Evolutionary conservation across 2,797 vertebrate species (phyloP).

Genomic region (Tympanoctomys barrerae): DNA sequence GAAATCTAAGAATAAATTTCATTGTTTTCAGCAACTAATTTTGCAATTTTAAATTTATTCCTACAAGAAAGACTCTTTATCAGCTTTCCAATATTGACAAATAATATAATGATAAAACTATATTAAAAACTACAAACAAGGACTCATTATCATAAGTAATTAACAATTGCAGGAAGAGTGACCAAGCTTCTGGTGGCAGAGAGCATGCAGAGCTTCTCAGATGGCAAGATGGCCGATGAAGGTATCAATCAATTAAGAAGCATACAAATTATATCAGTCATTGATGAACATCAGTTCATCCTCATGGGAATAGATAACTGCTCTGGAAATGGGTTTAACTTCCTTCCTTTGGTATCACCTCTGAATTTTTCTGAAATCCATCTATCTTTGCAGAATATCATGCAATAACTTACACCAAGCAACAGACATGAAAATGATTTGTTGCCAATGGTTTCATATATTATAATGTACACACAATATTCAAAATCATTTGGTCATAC

Average conservation of each 20-base stretch:
- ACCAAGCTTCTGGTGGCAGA: background rate
- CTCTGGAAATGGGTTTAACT: background rate
- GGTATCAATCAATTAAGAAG: background rate
- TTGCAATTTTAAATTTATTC: background rate
- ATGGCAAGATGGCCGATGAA: background rate
- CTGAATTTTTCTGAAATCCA: background rate
- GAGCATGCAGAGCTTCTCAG: background rate
- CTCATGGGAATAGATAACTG: background rate
- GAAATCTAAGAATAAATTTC: background rate
- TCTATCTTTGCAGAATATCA: background rate
- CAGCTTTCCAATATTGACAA: background rate
- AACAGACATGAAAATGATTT: background rate
- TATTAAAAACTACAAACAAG: background rate
- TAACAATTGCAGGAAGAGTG: background rate
- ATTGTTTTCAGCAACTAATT: background rate
- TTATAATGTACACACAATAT: background rate
- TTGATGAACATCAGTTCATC: background rate
- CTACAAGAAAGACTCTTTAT: background rate
- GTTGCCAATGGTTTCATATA: background rate
- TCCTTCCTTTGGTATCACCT: background rate
- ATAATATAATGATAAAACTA: background rate
- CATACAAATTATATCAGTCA: background rate
- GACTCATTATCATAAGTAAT: background rate
- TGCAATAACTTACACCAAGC: background rate
- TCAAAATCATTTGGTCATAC: background rate